Conservation (phyloP, 2,797 vertebrate genomes). For the Uromys caudimaculatus region DNA sequence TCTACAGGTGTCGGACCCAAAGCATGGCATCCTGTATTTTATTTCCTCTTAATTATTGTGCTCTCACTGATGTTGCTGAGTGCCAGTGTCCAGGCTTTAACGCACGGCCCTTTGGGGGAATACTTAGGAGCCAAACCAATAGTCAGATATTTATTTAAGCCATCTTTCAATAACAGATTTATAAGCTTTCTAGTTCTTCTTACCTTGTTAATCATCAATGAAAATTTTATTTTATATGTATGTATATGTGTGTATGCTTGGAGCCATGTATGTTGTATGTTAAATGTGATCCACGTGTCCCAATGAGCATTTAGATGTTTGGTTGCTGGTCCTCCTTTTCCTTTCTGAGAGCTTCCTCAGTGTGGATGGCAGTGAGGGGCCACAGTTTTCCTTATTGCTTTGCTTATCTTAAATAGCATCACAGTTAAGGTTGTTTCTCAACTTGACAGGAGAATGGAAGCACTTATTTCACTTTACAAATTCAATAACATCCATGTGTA, state of each 20-base stretch:
- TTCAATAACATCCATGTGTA: background rate
- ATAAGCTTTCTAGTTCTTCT: conserved; percentile 7
- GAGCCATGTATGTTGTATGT: background rate
- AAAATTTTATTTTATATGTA: background rate
- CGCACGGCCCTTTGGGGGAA: background rate
- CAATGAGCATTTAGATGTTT: background rate
- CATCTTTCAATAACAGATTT: background rate
- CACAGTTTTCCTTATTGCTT: background rate
- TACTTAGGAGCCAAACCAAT: background rate
- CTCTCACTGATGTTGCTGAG: background rate
- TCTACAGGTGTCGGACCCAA: background rate
- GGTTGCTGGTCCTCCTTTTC: background rate
- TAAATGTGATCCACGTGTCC: background rate
- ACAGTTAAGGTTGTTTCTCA: background rate
- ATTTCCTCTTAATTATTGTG: background rate
- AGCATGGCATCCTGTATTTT: background rate
- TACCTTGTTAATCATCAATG: background rate
- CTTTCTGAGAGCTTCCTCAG: background rate
- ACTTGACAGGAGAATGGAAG: background rate
- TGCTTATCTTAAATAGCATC: background rate
- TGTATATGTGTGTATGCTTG: background rate
- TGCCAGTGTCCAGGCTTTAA: too few species aligned
- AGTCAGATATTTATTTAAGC: background rate
- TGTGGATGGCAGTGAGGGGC: background rate
- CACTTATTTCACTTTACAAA: conserved; percentile 34